Percentiles rank a stretch among this genome's conserved stretches.
Conservation (phyloP, 35 echinoderm and acorn worm genomes). For the Apostichopus japonicus region DNA sequence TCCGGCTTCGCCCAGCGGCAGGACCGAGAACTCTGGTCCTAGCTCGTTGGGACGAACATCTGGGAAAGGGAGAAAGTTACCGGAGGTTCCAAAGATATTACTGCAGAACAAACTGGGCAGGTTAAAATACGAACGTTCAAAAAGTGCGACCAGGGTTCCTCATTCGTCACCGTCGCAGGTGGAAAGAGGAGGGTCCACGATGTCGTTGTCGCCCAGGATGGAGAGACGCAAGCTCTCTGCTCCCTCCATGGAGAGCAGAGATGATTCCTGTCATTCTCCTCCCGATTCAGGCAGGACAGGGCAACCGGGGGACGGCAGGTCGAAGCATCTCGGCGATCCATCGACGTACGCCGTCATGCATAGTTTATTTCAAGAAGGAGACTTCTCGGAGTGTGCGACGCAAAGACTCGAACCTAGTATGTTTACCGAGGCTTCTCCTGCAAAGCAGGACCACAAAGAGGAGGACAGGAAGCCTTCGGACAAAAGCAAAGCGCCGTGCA, state of each 20-base stretch:
- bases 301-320: not conserved
- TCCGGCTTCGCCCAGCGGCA: constrained; percentile 51
- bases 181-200: constrained; percentile 31
- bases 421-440: constrained; percentile 57
- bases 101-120: constrained; percentile 88
- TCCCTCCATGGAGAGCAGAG: constrained; percentile 47
- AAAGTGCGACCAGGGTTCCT: constrained; percentile 56
- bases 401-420: constrained; percentile 81
- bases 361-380: constrained; percentile 73
- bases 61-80: constrained; percentile 74
- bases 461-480: constrained; percentile 21
- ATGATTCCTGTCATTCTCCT: constrained; percentile 62
- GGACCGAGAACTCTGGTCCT: constrained; percentile 49
- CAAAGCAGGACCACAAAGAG: constrained; percentile 16
- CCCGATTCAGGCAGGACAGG: constrained; percentile 44
- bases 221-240: constrained; percentile 56
- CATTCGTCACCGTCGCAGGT: constrained; percentile 61
- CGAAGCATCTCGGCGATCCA: constrained; percentile 57
- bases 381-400: constrained; percentile 86
- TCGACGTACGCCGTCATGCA: constrained; percentile 89
- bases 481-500: constrained; percentile 20
- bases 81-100: constrained; percentile 87
- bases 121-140: constrained; percentile 59
- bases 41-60: constrained; percentile 42
- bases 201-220: constrained; percentile 57